A percentile compares a stretch with the other conserved stretches of the same genome.
Evolutionary conservation across 2,113 vertebrate species (phyloP).

Genomic region (Dasyprocta punctata): DNA sequence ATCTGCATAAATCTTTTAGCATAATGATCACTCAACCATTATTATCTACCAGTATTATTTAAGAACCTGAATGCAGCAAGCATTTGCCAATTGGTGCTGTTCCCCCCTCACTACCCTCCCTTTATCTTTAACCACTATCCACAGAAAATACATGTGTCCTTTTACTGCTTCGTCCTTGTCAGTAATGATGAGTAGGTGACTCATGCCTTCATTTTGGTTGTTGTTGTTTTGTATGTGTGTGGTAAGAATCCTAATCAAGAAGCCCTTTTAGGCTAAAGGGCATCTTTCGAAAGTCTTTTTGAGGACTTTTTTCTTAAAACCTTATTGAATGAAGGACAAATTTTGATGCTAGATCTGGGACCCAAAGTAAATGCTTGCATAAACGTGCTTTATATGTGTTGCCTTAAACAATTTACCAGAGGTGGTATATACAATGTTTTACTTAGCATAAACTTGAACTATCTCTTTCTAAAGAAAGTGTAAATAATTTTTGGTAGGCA

Average conservation of each 20-base stretch:
- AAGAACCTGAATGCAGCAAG: background rate
- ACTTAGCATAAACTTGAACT: slow-evolving; percentile 24
- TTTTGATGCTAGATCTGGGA: background rate
- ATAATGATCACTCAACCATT: background rate
- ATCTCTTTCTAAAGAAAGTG: background rate
- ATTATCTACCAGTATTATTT: background rate
- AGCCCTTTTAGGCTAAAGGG: background rate
- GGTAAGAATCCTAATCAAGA: background rate
- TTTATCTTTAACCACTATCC: background rate
- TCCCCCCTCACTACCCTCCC: background rate
- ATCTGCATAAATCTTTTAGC: background rate
- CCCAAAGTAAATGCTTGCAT: background rate
- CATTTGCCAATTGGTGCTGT: background rate
- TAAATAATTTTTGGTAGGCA: slow-evolving; percentile 11
- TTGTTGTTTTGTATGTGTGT: background rate
- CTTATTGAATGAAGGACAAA: background rate
- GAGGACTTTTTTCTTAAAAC: background rate
- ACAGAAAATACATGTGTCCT: background rate
- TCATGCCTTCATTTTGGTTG: background rate
- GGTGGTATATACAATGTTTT: slow-evolving; percentile 28
- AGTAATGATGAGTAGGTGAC: background rate
- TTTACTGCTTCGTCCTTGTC: background rate
- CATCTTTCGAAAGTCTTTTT: background rate
- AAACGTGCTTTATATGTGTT: background rate
- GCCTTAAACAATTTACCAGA: background rate